Percentiles rank a stretch among this genome's conserved stretches.
phyloP scores from a whole-genome alignment of 2,797 vertebrate genomes.

The Sandelia bainsii region DNA sequence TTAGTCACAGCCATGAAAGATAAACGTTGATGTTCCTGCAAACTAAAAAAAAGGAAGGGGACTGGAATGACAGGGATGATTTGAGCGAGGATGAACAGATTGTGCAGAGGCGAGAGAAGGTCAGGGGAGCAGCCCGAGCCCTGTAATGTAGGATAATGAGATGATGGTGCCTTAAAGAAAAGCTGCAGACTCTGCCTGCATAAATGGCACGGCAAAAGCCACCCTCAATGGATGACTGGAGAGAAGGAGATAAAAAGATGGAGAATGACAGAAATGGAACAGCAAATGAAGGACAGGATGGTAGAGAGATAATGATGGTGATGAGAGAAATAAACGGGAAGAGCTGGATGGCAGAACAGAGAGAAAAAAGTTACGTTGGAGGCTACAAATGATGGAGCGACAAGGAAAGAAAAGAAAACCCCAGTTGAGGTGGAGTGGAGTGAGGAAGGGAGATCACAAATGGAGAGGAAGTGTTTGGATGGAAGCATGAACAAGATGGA shows the following conservation, averaged over 20 bases:
- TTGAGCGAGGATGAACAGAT: slow-evolving; percentile 45
- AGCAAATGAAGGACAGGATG: slow-evolving; percentile 21
- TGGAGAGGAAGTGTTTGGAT: not conserved
- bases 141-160: slow-evolving; percentile 62
- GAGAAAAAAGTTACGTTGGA: not conserved
- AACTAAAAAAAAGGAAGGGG: not conserved
- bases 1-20: not conserved
- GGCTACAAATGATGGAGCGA: no score
- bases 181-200: slow-evolving; percentile 41
- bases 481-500: not conserved
- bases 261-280: slow-evolving; percentile 42
- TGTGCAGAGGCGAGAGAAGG: slow-evolving; percentile 40
- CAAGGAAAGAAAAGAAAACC: not conserved
- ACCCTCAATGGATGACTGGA: slow-evolving; percentile 10
- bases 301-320: slow-evolving; percentile 47
- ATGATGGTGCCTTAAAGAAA: slow-evolving; percentile 34
- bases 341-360: not conserved
- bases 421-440: not conserved
- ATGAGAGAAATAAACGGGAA: slow-evolving; percentile 10
- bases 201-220: slow-evolving; percentile 20
- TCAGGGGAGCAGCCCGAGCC: slow-evolving; percentile 35
- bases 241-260: slow-evolving; percentile 18
- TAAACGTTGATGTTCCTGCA: not conserved
- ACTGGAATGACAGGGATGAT: not conserved
- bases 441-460: slow-evolving; percentile 7